Percentiles rank a stretch among this genome's conserved stretches.
Evolutionary conservation across 2,888 invertebrate species (phyloP).

Genomic region (Fragum fragum): DNA sequence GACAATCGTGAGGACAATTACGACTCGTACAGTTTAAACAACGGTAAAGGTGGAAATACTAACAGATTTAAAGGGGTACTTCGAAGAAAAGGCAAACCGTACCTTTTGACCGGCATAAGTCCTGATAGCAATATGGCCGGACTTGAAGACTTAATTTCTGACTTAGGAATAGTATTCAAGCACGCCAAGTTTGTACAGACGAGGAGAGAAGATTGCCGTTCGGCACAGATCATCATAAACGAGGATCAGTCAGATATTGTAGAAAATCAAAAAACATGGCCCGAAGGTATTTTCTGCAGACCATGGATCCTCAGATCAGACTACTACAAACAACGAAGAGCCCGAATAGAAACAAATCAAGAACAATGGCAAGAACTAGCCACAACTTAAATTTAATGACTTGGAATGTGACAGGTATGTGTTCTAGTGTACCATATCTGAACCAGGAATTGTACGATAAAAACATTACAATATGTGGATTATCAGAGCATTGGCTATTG

Average conservation of each 20-base stretch:
- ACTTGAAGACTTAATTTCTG: slow-evolving; percentile 10
- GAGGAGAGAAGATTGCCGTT: not conserved
- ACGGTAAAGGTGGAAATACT: not conserved
- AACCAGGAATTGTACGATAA: no score
- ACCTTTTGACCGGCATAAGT: slow-evolving; percentile 1
- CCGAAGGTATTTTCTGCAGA: slow-evolving; percentile 13
- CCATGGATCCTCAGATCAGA: slow-evolving; percentile 18
- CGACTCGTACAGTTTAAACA: not conserved
- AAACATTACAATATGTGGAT: no score
- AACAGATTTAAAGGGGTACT: slow-evolving; percentile 4
- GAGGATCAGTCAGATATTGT: slow-evolving; percentile 20
- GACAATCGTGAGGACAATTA: no score
- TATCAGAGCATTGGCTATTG: no score
- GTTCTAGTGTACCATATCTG: not conserved
- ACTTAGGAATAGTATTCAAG: slow-evolving; percentile 4
- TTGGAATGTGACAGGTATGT: no score
- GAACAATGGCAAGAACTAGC: no score
- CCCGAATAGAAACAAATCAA: no score
- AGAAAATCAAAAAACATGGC: slow-evolving; percentile 20
- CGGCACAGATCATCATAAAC: slow-evolving; percentile 24
- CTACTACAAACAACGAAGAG: slow-evolving; percentile 21
- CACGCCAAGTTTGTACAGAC: slow-evolving; percentile 14
- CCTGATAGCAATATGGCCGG: not conserved
- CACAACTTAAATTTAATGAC: no score
- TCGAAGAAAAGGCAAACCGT: slow-evolving; percentile 10